Conservation (phyloP, 2,797 vertebrate species). For the Enteromius anoplus region DNA sequence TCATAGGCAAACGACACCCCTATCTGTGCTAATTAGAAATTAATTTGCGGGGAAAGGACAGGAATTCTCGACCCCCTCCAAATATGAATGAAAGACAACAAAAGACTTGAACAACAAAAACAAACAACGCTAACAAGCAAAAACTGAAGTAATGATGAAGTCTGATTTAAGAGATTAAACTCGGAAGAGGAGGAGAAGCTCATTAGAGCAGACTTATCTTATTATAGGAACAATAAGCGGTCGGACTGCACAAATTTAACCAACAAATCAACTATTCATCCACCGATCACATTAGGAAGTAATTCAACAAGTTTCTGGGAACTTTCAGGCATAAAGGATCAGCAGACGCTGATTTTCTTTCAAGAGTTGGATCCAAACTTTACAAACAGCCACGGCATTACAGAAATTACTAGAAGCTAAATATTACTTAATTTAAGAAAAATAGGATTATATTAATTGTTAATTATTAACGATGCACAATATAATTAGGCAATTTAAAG, state of each 20-base stretch:
- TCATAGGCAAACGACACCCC: conserved; percentile 48
- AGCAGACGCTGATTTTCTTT: background rate
- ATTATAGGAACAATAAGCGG: conserved; percentile 24
- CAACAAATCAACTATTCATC: conserved; percentile 36
- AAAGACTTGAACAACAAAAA: background rate
- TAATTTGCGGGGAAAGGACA: conserved; percentile 21
- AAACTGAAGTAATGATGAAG: background rate
- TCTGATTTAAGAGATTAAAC: background rate
- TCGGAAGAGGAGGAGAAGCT: conserved; percentile 15
- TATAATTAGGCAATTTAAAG: background rate
- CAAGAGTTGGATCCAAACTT: background rate
- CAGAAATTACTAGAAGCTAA: background rate
- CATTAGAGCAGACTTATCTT: conserved; percentile 32
- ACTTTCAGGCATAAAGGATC: background rate
- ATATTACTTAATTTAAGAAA: background rate
- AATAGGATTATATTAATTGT: background rate
- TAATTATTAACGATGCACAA: background rate
- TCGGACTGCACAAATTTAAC: background rate
- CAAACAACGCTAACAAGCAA: background rate
- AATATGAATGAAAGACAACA: background rate
- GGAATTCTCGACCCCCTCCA: background rate
- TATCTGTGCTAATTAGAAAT: conserved; percentile 53
- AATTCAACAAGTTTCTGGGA: conserved; percentile 1
- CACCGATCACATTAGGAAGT: conserved; percentile 2
- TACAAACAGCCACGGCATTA: background rate